These are phyloP conservation scores for Tichodroma muraria DNA, from an alignment of 2,113 vertebrate genomes.

Conservation along the genomic window DNA sequence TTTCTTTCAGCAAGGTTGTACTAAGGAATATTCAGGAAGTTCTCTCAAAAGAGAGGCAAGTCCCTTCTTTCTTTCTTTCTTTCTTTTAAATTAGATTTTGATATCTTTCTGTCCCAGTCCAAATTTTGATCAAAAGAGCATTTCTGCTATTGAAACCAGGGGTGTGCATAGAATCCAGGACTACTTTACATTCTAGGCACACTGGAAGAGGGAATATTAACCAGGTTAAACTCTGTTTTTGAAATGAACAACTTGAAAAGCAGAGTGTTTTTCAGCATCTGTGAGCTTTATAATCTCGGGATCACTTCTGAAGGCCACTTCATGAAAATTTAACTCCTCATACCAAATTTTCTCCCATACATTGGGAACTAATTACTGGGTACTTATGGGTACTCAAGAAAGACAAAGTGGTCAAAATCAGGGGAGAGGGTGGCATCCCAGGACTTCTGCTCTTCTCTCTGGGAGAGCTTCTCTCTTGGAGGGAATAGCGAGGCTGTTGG, in stretches of 20 bases:
- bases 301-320: neutral
- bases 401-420: too few relatives aligned
- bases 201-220: neutral
- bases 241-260: neutral
- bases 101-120: neutral
- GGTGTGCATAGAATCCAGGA: neutral
- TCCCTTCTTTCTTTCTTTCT: neutral
- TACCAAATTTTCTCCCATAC: too few relatives aligned
- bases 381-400: too few relatives aligned
- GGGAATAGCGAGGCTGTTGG: too few relatives aligned
- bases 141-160: neutral
- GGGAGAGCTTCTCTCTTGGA: too few relatives aligned
- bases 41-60: neutral
- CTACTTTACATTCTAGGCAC: neutral
- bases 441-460: too few relatives aligned
- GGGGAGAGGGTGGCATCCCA: too few relatives aligned
- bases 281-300: neutral
- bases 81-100: neutral
- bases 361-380: too few relatives aligned
- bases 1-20: neutral
- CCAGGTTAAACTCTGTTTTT: neutral
- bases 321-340: neutral
- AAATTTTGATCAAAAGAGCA: conserved; percentile 12
- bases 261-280: neutral
- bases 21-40: neutral